Evolutionary conservation across 2,888 invertebrate genomes (phyloP).

Genomic region (Baronia brevicornis): DNA sequence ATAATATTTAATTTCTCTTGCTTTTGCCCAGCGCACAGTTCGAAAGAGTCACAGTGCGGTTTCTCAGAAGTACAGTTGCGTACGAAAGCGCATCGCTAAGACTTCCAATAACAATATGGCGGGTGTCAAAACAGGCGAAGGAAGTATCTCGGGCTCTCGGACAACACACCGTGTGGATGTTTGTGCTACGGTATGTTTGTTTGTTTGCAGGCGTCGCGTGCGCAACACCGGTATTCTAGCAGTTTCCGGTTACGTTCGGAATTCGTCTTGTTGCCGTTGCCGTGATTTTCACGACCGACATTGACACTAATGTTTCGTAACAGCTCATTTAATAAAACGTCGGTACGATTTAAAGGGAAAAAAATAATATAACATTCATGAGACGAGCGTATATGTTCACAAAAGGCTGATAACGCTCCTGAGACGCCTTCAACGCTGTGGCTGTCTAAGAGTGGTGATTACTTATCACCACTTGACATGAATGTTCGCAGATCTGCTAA

Average conservation of each 20-base stretch:
- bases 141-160: constrained; percentile 25
- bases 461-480: no score
- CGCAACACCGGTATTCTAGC: constrained; percentile 33
- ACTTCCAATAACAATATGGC: constrained; percentile 15
- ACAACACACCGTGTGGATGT: constrained; percentile 23
- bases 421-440: no score
- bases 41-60: no score
- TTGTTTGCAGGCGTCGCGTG: constrained; percentile 29
- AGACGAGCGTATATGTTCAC: no score
- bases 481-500: no score
- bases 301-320: constrained; percentile 21
- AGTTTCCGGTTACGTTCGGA: constrained; percentile 31
- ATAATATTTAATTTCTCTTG: no score
- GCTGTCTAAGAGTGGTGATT: no score
- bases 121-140: constrained; percentile 26
- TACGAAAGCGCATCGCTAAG: neutral
- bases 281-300: constrained; percentile 15
- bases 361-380: no score
- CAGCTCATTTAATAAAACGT: no score
- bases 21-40: neutral
- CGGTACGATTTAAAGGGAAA: no score
- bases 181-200: constrained; percentile 32
- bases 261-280: no score
- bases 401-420: no score
- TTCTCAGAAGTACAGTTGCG: constrained; percentile 9